Percentiles rank a stretch among this genome's conserved stretches.
Evolutionary conservation across 2,113 vertebrate species (phyloP).

Genomic region (Psettodes erumei): DNA sequence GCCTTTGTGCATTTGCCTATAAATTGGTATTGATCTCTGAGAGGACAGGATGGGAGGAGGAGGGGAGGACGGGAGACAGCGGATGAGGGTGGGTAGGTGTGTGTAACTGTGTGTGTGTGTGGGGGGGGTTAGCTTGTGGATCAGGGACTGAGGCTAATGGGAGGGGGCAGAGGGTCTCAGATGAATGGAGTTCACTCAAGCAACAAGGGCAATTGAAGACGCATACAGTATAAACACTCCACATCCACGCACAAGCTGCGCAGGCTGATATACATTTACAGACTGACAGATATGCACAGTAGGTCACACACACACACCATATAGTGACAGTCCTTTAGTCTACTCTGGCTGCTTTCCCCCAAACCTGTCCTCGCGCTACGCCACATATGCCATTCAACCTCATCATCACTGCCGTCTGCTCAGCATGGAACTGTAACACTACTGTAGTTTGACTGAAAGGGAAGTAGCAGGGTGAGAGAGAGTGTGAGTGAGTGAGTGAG

Average conservation of each 20-base stretch:
- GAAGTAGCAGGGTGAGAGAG: constrained; percentile 34
- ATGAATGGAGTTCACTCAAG: constrained; percentile 76
- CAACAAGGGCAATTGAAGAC: constrained; percentile 63
- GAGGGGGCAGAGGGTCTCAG: constrained; percentile 72
- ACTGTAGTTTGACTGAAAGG: constrained; percentile 79
- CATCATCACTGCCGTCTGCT: constrained; percentile 60
- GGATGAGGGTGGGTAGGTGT: constrained; percentile 1
- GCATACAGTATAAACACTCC: constrained; percentile 3
- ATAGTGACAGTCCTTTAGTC: constrained; percentile 22
- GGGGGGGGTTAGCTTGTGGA: constrained; percentile 19
- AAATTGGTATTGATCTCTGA: constrained; percentile 87
- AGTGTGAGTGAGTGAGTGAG: constrained; percentile 37
- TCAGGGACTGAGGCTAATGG: constrained; percentile 55
- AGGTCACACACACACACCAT: constrained; percentile 12
- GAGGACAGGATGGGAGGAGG: constrained; percentile 28
- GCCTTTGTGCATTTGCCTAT: constrained; percentile 86
- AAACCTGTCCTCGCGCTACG: constrained; percentile 19
- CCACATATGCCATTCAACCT: constrained; percentile 57
- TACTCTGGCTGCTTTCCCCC: neutral
- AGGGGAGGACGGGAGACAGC: constrained; percentile 1
- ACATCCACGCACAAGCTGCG: constrained; percentile 3
- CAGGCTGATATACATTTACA: constrained; percentile 27
- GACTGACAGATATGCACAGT: constrained; percentile 13
- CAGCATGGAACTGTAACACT: constrained; percentile 71
- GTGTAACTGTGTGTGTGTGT: constrained; percentile 31